phyloP scores from a whole-genome alignment of 2,113 vertebrate genomes.

The Ellobius talpinus region DNA sequence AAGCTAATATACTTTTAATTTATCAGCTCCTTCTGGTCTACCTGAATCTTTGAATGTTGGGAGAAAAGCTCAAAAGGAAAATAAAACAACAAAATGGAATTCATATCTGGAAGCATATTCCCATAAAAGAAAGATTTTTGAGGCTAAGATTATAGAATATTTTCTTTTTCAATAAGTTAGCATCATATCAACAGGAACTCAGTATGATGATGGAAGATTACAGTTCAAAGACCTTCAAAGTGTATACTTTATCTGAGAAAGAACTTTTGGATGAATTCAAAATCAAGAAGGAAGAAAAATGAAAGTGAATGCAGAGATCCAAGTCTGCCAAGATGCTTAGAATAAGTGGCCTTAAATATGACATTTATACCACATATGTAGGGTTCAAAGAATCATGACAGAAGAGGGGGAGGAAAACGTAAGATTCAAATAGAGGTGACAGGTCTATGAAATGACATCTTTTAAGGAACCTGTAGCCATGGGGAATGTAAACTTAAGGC shows the following conservation, averaged over 20 bases:
- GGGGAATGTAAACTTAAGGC: not conserved
- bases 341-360: not conserved
- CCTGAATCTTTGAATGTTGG: not conserved
- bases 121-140: not conserved
- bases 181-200: not conserved
- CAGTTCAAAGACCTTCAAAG: not conserved
- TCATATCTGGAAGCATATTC: not conserved
- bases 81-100: not conserved
- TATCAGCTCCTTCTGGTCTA: not conserved
- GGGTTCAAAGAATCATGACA: not conserved
- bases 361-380: not conserved
- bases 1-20: not conserved
- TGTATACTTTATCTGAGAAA: not conserved
- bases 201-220: not conserved
- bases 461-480: not conserved
- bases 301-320: not conserved
- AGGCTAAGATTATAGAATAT: not conserved
- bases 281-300: not conserved
- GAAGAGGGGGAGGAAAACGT: no score
- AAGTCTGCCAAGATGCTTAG: not conserved
- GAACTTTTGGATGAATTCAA: not conserved
- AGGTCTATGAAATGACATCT: not conserved
- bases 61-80: not conserved
- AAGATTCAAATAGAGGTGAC: not conserved
- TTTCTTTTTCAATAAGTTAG: not conserved